A percentile compares a stretch with the other conserved stretches of the same genome.
Conservation (phyloP, 2,113 vertebrate species). For the Carettochelys insculpta region DNA sequence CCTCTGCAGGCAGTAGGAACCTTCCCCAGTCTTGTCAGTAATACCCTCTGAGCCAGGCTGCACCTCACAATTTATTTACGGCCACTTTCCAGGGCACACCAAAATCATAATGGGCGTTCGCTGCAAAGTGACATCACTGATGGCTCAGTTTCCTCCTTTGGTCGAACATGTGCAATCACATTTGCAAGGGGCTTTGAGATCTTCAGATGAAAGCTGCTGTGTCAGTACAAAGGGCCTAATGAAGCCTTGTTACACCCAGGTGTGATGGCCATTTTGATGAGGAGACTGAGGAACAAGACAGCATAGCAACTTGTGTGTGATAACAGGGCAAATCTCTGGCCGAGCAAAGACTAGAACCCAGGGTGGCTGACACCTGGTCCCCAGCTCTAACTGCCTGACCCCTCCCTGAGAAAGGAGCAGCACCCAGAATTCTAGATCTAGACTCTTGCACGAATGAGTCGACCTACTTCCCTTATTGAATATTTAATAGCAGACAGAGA, state of each 20-base stretch:
- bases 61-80: accelerated
- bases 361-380: neutral
- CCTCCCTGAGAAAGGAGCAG: neutral
- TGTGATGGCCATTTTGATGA: neutral
- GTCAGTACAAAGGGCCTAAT: neutral
- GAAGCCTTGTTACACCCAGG: neutral
- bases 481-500: neutral
- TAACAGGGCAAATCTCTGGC: neutral
- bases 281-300: neutral
- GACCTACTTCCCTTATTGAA: neutral
- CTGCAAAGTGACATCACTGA: neutral
- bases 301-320: neutral
- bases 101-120: accelerated
- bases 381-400: neutral
- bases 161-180: neutral
- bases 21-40: accelerated
- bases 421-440: neutral
- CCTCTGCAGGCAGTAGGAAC: neutral
- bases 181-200: neutral
- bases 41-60: accelerated
- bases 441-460: neutral
- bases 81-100: accelerated
- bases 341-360: neutral
- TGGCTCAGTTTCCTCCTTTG: accelerated
- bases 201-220: accelerated